Percentiles rank a stretch among this genome's conserved stretches.
phyloP scores from a whole-genome alignment of 2,113 vertebrate species.

The Pan troglodytes region DNA sequence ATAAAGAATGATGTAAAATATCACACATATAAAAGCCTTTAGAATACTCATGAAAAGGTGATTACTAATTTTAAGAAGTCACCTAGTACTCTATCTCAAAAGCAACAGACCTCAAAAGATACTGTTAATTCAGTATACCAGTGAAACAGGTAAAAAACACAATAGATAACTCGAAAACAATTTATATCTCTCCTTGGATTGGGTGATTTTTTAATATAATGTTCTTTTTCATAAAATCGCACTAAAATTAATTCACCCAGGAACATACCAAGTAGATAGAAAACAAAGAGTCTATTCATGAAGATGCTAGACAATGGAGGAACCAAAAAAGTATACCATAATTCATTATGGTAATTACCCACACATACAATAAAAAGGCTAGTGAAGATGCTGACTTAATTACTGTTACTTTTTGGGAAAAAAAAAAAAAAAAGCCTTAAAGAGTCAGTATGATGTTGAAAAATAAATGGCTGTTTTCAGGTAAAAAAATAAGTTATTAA shows the following conservation, averaged over 20 bases:
- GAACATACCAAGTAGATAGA: neutral
- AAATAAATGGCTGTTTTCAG: neutral
- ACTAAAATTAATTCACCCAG: slow-evolving; percentile 8
- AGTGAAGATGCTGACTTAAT: neutral
- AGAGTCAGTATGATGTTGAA: neutral
- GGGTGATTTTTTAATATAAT: slow-evolving; percentile 20
- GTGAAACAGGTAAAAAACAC: neutral
- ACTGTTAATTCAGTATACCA: neutral
- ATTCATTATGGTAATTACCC: neutral
- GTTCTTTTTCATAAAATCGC: slow-evolving; percentile 8
- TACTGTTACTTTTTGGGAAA: neutral
- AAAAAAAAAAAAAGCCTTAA: slow-evolving; percentile 18
- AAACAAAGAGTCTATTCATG: neutral
- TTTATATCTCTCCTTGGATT: neutral
- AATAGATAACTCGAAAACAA: neutral
- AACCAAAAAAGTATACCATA: neutral
- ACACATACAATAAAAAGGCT: neutral
- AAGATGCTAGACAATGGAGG: neutral
- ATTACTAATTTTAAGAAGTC: slow-evolving; percentile 19
- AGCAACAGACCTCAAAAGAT: neutral
- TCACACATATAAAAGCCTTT: neutral
- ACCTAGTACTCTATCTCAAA: neutral
- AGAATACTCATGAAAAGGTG: neutral
- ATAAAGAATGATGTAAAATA: neutral
- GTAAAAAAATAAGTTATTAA: neutral